Conservation (phyloP, 2,888 invertebrate species). For the Pantelozetes paolii region DNA sequence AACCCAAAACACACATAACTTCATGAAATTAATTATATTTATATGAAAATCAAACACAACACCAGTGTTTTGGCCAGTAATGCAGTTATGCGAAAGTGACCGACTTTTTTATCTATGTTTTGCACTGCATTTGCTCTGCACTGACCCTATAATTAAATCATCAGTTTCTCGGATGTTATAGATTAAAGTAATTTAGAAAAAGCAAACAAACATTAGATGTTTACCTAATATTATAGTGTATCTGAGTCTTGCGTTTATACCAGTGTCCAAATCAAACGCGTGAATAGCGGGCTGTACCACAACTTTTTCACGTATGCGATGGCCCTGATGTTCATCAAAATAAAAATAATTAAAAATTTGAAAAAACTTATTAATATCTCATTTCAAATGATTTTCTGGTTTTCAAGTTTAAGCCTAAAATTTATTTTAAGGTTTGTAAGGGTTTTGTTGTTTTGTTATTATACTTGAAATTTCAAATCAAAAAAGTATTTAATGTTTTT, state of each 20-base stretch:
- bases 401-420: background rate
- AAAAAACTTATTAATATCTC: background rate
- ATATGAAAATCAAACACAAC: no score
- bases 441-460: background rate
- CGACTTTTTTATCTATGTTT: slow-evolving; percentile 7
- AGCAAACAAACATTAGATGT: no score
- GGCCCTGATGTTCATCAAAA: slow-evolving; percentile 58
- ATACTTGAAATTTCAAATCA: background rate
- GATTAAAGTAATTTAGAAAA: no score
- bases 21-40: background rate
- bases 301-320: slow-evolving; percentile 66
- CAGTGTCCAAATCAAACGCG: slow-evolving; percentile 73
- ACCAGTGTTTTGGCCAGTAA: no score
- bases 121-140: no score
- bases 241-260: slow-evolving; percentile 66
- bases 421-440: background rate
- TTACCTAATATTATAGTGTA: slow-evolving; percentile 70
- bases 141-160: background rate
- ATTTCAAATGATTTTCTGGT: background rate
- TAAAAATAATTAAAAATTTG: background rate
- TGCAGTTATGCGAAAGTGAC: slow-evolving; percentile 14
- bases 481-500: background rate
- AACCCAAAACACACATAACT: background rate
- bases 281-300: slow-evolving; percentile 67
- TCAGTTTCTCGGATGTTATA: background rate